These are phyloP conservation scores for Tachycineta bicolor DNA, from an alignment of 2,113 vertebrate species.

Conservation along the genomic window DNA sequence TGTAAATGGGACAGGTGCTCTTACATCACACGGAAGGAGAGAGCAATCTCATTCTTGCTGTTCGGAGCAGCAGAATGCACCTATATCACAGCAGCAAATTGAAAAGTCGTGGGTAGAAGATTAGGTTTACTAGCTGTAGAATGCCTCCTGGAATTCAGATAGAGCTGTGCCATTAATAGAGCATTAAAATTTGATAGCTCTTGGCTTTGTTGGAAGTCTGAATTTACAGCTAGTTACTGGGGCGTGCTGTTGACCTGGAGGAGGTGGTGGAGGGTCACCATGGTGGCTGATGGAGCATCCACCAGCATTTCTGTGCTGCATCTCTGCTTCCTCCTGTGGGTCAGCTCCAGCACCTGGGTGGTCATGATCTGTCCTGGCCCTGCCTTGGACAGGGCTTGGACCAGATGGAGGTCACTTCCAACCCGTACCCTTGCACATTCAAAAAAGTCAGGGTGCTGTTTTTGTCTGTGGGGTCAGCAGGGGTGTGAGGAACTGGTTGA, in stretches of 20 bases:
- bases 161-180: background rate
- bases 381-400: background rate
- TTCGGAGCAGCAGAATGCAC: background rate
- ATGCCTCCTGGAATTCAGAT: conserved; percentile 13
- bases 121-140: conserved; percentile 10
- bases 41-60: background rate
- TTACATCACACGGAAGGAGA: background rate
- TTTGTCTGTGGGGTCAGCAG: background rate
- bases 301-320: background rate
- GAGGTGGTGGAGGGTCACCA: background rate
- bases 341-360: background rate
- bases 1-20: background rate
- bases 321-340: background rate
- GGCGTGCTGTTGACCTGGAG: accelerated
- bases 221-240: background rate
- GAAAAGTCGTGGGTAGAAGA: background rate
- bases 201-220: background rate
- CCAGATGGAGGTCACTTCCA: background rate
- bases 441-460: background rate
- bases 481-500: background rate
- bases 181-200: background rate
- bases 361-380: background rate
- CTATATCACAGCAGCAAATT: background rate
- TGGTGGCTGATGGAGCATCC: background rate
- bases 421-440: accelerated